Evolutionary conservation across 2,797 vertebrate genomes (phyloP), one percentile per base, ranked within the genome.

Genomic region (Pyrocephalus nanus): DNA sequence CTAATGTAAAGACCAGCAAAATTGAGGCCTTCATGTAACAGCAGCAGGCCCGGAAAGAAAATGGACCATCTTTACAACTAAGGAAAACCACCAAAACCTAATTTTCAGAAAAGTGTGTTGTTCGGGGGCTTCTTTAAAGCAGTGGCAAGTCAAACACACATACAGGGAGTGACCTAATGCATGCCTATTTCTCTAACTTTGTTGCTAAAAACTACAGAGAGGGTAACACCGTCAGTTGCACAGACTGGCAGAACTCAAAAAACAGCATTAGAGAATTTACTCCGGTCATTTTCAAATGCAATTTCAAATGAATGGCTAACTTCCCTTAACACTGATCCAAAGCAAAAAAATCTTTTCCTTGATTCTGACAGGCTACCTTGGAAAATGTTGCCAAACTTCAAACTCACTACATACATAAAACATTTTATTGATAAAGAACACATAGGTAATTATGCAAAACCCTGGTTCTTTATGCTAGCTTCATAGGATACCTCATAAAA

Each of bases 401-500:
- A 91, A 87, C 13, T 54, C 62, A 11, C 12, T 58, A 58, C 21
- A 80, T 43, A 79, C 13, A 54, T 32, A 80, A 96, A 91, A 20
- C 55, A 87, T 64, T 87, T 76, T 77, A 57, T 67, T 89, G 84
- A 85, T 85, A 66, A 92, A 90, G 71, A 92, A 34, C 54, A 72
- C 47, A 60, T 16, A 77, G 51, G 50, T 77, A 86, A 90, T 96
- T 95, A 91, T 36, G 58, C 67, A 96, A 83, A 42, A 42, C 38
- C 47, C 72, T 69, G 25, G 29, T 60, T 94, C 69, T 91, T 95
- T 91, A 90, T 65, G 48, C 36, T 25, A 71, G 75, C 85, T 93
- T 95, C 88, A 72, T 57, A 91, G 93, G 87, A 91, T 74, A 92
- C 50, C 53, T 90, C 43, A 77, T 80, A 95, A 88, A 95, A 72